These are phyloP conservation scores for Centropus bengalensis DNA, from an alignment of 2,113 vertebrate species.

Conservation along the genomic window DNA sequence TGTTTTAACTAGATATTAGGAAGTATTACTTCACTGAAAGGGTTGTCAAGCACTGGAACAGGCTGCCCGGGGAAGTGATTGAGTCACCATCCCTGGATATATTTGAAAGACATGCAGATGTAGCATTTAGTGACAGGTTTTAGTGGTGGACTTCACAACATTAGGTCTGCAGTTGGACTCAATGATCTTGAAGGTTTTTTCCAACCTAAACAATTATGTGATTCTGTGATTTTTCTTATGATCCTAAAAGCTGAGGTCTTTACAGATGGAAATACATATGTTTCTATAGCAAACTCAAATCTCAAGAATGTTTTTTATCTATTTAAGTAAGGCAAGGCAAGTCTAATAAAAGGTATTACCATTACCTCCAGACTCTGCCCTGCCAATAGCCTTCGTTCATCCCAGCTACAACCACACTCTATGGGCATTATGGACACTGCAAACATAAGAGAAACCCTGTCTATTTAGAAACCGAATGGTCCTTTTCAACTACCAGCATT, in stretches of 20 bases:
- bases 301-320: not conserved
- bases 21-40: no score
- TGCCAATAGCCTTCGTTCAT: not conserved
- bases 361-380: not conserved
- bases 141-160: no score
- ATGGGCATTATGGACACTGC: not conserved
- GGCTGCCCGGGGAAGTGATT: no score
- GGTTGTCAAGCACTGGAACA: no score
- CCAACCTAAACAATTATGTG: no score
- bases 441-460: not conserved
- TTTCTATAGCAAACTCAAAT: not conserved
- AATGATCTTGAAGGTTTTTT: no score
- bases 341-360: not conserved
- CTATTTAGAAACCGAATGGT: not conserved
- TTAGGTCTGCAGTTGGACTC: no score
- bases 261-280: not conserved
- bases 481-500: not conserved
- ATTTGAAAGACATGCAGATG: no score
- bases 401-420: not conserved
- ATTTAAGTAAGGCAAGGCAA: not conserved
- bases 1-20: no score
- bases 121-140: no score
- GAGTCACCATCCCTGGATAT: no score
- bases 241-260: not conserved
- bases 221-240: not conserved